A percentile compares a stretch with the other conserved stretches of the same genome.
phyloP scores from a whole-genome alignment of 2,797 vertebrate genomes.

The Cyclopterus lumpus region DNA sequence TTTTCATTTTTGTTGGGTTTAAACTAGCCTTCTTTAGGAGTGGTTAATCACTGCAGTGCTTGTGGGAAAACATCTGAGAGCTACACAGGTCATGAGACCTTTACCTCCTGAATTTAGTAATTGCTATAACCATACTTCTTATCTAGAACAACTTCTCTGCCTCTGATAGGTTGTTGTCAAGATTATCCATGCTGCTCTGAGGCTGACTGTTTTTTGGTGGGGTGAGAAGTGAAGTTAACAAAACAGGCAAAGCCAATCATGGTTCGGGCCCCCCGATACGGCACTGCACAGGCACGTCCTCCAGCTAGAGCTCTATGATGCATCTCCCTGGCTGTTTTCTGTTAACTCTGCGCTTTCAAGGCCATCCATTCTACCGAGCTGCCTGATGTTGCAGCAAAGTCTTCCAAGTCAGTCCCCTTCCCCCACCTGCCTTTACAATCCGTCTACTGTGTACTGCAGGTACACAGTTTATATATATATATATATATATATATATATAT shows the following conservation, averaged over 20 bases:
- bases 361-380: constrained; percentile 75
- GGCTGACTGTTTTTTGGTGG: constrained; percentile 46
- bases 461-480: constrained; percentile 20
- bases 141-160: too few relatives aligned
- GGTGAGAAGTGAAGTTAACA: constrained; percentile 67
- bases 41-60: too few relatives aligned
- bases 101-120: too few relatives aligned
- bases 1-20: too few relatives aligned
- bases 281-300: constrained; percentile 64
- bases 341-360: constrained; percentile 82
- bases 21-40: too few relatives aligned
- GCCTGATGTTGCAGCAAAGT: constrained; percentile 68
- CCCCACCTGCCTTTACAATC: constrained; percentile 54
- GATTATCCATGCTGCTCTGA: constrained; percentile 62
- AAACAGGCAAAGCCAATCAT: constrained; percentile 75
- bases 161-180: constrained; percentile 64
- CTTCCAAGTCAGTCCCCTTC: constrained; percentile 57
- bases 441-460: constrained; percentile 42
- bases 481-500: constrained; percentile 20
- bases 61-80: too few relatives aligned
- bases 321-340: constrained; percentile 80
- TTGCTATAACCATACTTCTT: too few relatives aligned
- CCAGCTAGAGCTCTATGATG: constrained; percentile 71
- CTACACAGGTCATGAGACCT: too few relatives aligned
- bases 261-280: constrained; percentile 61